A percentile compares a stretch with the other conserved stretches of the same genome.
These are phyloP conservation scores for Nanorana parkeri DNA, from an alignment of 2,113 vertebrate species.

Conservation along the genomic window DNA sequence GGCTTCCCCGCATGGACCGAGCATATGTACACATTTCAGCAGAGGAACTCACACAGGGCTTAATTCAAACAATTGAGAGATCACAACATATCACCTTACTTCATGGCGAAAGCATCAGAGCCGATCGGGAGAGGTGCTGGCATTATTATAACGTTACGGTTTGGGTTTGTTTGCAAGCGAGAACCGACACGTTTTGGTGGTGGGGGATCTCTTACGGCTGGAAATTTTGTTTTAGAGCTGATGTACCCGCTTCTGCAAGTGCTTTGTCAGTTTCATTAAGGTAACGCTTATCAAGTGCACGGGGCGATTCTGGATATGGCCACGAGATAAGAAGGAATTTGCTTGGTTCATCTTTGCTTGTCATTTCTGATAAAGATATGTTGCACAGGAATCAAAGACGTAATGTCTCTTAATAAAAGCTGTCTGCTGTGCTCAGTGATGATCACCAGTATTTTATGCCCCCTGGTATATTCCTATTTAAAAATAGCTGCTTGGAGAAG, in stretches of 20 bases:
- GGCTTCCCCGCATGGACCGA: constrained; percentile 72
- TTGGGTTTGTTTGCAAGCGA: constrained; percentile 22
- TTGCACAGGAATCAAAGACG: constrained; percentile 46
- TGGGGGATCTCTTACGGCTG: constrained; percentile 38
- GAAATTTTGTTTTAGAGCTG: constrained; percentile 21
- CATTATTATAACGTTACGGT: constrained; percentile 69
- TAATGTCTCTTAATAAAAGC: constrained; percentile 56
- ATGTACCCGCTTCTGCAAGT: constrained; percentile 39
- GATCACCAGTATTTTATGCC: constrained; percentile 47
- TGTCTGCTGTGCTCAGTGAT: constrained; percentile 52
- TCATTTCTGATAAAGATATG: constrained; percentile 55
- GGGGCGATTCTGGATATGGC: constrained; percentile 46
- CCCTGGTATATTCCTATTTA: constrained; percentile 36
- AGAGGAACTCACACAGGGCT: constrained; percentile 70
- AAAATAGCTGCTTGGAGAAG: constrained; percentile 51
- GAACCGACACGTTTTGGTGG: constrained; percentile 31
- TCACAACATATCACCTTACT: constrained; percentile 63
- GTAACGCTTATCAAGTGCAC: constrained; percentile 49
- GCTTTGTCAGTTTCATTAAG: constrained; percentile 57
- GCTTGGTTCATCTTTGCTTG: constrained; percentile 53
- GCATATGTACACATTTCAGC: constrained; percentile 76
- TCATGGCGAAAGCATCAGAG: constrained; percentile 70
- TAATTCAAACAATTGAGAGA: constrained; percentile 71
- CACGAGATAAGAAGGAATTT: constrained; percentile 52
- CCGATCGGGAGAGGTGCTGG: constrained; percentile 65